These are phyloP conservation scores for Menidia beryllina DNA, from an alignment of 2,113 vertebrate species.

Conservation along the genomic window DNA sequence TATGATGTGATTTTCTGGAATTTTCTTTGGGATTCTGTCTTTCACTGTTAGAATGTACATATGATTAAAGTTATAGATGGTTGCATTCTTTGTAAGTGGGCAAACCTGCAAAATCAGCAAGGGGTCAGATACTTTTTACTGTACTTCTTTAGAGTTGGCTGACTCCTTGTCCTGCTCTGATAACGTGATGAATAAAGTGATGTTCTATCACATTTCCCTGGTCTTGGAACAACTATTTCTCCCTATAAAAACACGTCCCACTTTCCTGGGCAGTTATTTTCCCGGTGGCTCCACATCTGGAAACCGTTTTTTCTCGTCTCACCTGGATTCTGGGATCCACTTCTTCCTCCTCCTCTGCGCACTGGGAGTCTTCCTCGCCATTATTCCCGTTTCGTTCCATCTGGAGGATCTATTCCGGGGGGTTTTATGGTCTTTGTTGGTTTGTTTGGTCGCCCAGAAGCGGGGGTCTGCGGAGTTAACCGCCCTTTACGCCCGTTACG, in stretches of 20 bases:
- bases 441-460: neutral
- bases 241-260: neutral
- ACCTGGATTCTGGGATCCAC: conserved; percentile 97
- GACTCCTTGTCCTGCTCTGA: neutral
- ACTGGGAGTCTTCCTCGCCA: conserved; percentile 67
- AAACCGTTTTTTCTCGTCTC: neutral
- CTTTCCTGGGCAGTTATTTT: neutral
- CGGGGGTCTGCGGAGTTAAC: conserved; percentile 22
- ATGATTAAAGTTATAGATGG: too few species aligned
- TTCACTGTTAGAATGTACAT: too few species aligned
- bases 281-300: conserved; percentile 21
- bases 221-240: neutral
- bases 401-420: neutral
- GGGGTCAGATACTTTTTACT: too few species aligned
- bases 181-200: neutral
- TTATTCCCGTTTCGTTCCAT: conserved; percentile 76
- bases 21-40: too few species aligned
- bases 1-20: too few species aligned
- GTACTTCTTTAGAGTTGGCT: neutral
- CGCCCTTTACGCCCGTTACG: conserved; percentile 26
- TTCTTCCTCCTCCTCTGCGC: conserved; percentile 85
- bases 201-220: neutral
- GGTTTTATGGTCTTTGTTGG: too few species aligned
- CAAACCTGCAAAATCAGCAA: too few species aligned
- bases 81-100: too few species aligned